phyloP scores from a whole-genome alignment of 2,113 vertebrate species.

The human (Homo sapiens) region GRCh38 chr1:246548001-246548500 shows the following conservation, averaged over 20 bases:
- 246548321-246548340: neutral
- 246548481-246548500: neutral
- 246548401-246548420: neutral
- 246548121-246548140: too few relatives aligned
- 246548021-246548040: too few relatives aligned
- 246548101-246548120: too few relatives aligned
- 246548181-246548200: neutral
- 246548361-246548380: neutral
- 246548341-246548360: neutral
- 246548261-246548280: neutral
- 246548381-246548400: constrained; percentile 49
- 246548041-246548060: too few relatives aligned
- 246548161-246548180: too few relatives aligned
- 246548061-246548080: too few relatives aligned
- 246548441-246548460: neutral
- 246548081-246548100: too few relatives aligned
- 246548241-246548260: constrained; percentile 14
- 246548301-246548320: neutral
- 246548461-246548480: neutral
- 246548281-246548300: neutral
- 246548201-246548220: neutral
- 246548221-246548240: neutral
- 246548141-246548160: too few relatives aligned
- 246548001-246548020: too few relatives aligned
- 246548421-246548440: neutral